phyloP scores from a whole-genome alignment of 1,140 invertebrate species.

The Calephelis nemesis region DNA sequence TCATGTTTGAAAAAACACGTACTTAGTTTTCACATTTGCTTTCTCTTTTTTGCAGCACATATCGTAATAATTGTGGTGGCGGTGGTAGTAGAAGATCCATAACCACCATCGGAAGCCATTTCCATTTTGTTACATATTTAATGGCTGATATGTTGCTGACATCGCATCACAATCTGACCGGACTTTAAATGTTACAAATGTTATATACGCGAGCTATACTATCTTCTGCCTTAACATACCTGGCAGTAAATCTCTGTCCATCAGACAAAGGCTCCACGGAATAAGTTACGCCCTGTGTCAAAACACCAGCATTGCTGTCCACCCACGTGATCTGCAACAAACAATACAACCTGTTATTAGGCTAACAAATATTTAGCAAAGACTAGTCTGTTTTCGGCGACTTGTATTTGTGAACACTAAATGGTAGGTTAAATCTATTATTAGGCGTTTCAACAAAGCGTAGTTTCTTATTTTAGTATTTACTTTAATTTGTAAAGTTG shows the following conservation, averaged over 20 bases:
- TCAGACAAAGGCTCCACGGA: slow-evolving; percentile 87
- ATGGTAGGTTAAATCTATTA: background rate
- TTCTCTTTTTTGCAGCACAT: too few relatives aligned
- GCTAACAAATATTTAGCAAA: slow-evolving; percentile 7
- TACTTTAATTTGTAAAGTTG: too few relatives aligned
- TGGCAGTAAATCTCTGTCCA: slow-evolving; percentile 88
- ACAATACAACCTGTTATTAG: background rate
- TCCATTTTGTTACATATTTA: too few relatives aligned
- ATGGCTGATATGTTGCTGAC: too few relatives aligned
- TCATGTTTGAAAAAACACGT: too few relatives aligned
- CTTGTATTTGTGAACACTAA: background rate
- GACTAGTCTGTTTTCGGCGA: slow-evolving; percentile 2
- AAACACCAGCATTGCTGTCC: slow-evolving; percentile 90
- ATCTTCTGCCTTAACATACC: slow-evolving; percentile 37
- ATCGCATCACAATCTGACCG: too few relatives aligned
- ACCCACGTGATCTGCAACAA: slow-evolving; percentile 91
- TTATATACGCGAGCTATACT: background rate
- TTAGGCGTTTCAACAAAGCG: background rate
- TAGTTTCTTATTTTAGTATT: too few relatives aligned
- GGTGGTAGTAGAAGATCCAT: too few relatives aligned
- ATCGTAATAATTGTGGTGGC: too few relatives aligned
- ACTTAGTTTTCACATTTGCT: too few relatives aligned
- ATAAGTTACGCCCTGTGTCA: slow-evolving; percentile 87
- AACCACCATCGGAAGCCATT: too few relatives aligned
- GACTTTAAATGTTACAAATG: too few relatives aligned